Evolutionary conservation across 2,888 invertebrate genomes (phyloP), one percentile per base, ranked within the genome.

Genomic region (Icerya purchasi): DNA sequence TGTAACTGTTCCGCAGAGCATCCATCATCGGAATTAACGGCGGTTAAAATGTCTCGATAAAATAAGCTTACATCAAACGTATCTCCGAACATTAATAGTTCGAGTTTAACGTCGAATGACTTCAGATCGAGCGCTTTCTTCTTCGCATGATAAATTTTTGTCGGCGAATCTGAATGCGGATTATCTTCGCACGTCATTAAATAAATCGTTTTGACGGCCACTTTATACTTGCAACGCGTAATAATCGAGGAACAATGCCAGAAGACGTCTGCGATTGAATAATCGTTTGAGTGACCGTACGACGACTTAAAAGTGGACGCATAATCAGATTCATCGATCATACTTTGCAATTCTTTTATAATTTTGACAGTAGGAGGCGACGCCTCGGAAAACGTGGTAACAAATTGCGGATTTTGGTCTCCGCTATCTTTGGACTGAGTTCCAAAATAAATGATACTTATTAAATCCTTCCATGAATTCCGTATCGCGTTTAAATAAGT

Each of bases 121-220:
- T 51, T 50, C 21, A 63, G 19, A 62, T 63, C 63, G 19, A 61
- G 58, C 2, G 61, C 58, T 56, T 59, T 59, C 56, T 62, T 63
- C 10, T 59, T 53, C 21, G 59, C 50, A 49, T 61, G 51, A n/a
- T 60, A 58, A 54, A 54, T 52, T 36, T 58, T 60, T 53, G 36
- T 56, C 19, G 50, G 14, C 49, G 54, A 3, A 1, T 54, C 51
- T 18, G 55, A 22, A 5, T 56, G 54, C 10, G 63, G 63, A 52
- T 59, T 50, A n/a, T 63, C 63, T 36, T 61, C 50, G 49, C 62
- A 63, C 3, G 63, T 61, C 36, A 62, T 56, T 8, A 63, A 52
- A 14, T 62, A 56, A 5, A 63, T 58, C n/a, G 56, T 56, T 52
- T 51, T 57, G 53, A 20, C 22, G 14, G 50, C 54, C 23, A 61